Conservation (phyloP, 2,113 vertebrate genomes). For the Raja brachyura region DNA sequence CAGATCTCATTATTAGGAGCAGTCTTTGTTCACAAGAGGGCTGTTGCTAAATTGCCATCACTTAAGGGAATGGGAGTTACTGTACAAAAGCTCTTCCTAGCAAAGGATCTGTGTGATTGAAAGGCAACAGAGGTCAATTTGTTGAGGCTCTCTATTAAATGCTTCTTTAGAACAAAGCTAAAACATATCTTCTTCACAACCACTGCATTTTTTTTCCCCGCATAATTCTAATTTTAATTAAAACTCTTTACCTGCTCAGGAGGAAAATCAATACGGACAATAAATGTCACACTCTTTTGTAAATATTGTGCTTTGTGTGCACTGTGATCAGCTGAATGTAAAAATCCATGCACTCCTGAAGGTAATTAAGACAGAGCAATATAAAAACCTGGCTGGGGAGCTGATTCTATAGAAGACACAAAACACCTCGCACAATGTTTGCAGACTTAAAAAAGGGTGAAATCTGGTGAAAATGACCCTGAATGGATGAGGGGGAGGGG, state of each 20-base stretch:
- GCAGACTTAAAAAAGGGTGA: background rate
- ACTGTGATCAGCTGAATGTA: constrained; percentile 53
- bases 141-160: constrained; percentile 88
- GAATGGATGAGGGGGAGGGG: constrained; percentile 42
- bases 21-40: constrained; percentile 79
- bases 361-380: constrained; percentile 56
- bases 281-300: constrained; percentile 69
- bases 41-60: constrained; percentile 90
- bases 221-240: constrained; percentile 90
- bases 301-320: constrained; percentile 53
- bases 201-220: constrained; percentile 62
- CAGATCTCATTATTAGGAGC: constrained; percentile 81
- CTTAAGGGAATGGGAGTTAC: constrained; percentile 77
- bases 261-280: constrained; percentile 72
- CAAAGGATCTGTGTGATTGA: constrained; percentile 74
- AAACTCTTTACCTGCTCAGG: constrained; percentile 81
- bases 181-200: constrained; percentile 83
- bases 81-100: constrained; percentile 60
- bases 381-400: constrained; percentile 50
- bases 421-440: constrained; percentile 45
- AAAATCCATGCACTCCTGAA: constrained; percentile 54
- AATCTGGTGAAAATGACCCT: constrained; percentile 45
- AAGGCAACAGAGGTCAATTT: constrained; percentile 80
- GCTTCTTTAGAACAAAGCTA: constrained; percentile 83
- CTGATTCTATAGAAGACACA: constrained; percentile 54